Evolutionary conservation across 1,140 invertebrate species (phyloP), one percentile per base, ranked within the genome.

Genomic region (Papilio glaucus): DNA sequence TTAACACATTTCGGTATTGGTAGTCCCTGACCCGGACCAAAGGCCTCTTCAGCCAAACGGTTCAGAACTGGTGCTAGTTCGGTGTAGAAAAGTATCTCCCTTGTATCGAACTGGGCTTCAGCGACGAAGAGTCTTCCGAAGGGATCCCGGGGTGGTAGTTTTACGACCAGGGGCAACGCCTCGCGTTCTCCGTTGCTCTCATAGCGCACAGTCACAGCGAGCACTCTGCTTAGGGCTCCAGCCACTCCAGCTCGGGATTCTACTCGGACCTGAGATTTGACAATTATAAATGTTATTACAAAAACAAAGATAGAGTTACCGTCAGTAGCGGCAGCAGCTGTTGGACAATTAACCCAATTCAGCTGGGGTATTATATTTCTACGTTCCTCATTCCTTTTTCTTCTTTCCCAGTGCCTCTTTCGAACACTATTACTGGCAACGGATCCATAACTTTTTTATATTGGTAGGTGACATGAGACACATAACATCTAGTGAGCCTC

Each of bases 41-140:
- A 72, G 1, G 86, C 85, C 65, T 91, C 89, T 38, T 65, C 96
- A 83, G 84, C 90, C 63, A 92, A 63, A 74, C 80, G 84, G 69
- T 92, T 92, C 0, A 92, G 72, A 12, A 80, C 88, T 29, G 88
- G 85, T 73, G 92, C 93, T 85, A 96, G 95, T 94, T 96, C 94
- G 0, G 96, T 97, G 85, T 97, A 97, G 90, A 97, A 97, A 74
- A 96, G 95, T 78, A 97, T 97, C 89, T 97, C 96, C 60, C 96
- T 93, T 0, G 96, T 94, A 89, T 97, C 96, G 83, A 97, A 97
- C 87, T 97, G 96, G 0, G 96, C 96, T 84, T 97, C 96, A 38
- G 95, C 96, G 37, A 97, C 96, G 85, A 97, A 97, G 72, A 95
- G 95, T 33, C 96, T 92, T 72, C 95, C 96, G 89, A 96, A 97